Evolutionary conservation across 2,797 vertebrate species (phyloP).

Genomic region (Nyctalus aviator): DNA sequence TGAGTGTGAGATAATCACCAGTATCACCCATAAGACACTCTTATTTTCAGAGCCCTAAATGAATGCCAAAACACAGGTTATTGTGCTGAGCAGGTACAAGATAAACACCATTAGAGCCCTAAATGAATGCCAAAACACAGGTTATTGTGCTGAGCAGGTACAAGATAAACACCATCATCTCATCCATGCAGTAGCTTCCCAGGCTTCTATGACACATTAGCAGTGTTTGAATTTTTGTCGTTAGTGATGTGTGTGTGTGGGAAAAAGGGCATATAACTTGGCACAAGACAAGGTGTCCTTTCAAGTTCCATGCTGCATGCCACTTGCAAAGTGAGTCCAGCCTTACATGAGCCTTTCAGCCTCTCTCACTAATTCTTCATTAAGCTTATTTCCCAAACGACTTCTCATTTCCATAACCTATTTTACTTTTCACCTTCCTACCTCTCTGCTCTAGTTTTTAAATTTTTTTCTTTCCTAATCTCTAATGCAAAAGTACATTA

Average conservation of each 20-base stretch:
- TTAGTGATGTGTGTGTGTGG: neutral
- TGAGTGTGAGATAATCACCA: neutral
- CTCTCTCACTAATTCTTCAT: conserved; percentile 75
- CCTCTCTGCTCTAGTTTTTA: conserved; percentile 79
- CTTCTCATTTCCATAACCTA: conserved; percentile 83
- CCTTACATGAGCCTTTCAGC: neutral
- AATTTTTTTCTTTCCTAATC: conserved; percentile 59
- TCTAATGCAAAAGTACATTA: conserved; percentile 72
- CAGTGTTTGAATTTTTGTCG: conserved; percentile 25
- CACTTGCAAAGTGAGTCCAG: conserved; percentile 53
- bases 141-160: neutral
- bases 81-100: neutral
- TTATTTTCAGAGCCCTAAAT: neutral
- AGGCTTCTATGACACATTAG: neutral
- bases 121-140: too few species aligned
- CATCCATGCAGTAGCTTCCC: neutral
- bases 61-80: neutral
- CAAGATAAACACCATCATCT: neutral
- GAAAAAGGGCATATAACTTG: neutral
- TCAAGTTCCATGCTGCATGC: neutral
- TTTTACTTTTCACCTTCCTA: conserved; percentile 81
- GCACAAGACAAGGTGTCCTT: neutral
- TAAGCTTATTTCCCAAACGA: conserved; percentile 72
- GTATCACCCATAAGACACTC: neutral
- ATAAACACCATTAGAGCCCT: neutral